Evolutionary conservation across 1,140 invertebrate genomes (phyloP), one percentile per base, ranked within the genome.

Genomic region (Rhizoglyphus robini): DNA sequence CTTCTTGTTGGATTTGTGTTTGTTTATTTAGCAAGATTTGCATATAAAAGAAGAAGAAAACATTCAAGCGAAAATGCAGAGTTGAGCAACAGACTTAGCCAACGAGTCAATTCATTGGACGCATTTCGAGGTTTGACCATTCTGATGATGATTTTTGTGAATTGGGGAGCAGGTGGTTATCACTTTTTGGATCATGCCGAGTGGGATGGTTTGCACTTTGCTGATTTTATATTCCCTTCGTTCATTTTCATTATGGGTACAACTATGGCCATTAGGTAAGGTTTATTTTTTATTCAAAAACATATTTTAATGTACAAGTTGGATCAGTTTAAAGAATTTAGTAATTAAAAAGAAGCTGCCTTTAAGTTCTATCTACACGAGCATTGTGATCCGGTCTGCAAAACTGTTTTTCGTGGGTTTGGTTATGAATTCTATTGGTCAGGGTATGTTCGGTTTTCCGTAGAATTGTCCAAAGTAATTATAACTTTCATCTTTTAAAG

Each of bases 211-310:
- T 74, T 97, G 1, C 88, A 87, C 25, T 76, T 94, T 34, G 93
- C 91, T 1, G 94, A 97, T 77, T 76, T 96, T 36, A 86, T 96
- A 20, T 93, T 97, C 75, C 94, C 94, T 25, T 95, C 88, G 83
- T 89, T 88, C 76, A 82, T 87, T 57, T 71, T 71, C 41, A 70
- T 68, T 15, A 71, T 71, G 70, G 66, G 67, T 18, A 47, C 46
- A 23, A 69, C 63, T 25, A 51, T 65, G 18, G 41, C 67, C 4
- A 25, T 67, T 20, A 64, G 63, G 63, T n/a, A n/a, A n/a, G n/a
- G n/a, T n/a, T n/a, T n/a, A n/a, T n/a, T 68, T 8, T 13, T 32
- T 4, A 13, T 13, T 18, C n/a, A n/a, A n/a, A n/a, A n/a, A n/a
- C n/a, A n/a, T n/a, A n/a, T n/a, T n/a, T n/a, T n/a, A n/a, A n/a